A percentile compares a stretch with the other conserved stretches of the same genome.
Conservation (phyloP, 2,888 invertebrate species). For the Helleia helle region DNA sequence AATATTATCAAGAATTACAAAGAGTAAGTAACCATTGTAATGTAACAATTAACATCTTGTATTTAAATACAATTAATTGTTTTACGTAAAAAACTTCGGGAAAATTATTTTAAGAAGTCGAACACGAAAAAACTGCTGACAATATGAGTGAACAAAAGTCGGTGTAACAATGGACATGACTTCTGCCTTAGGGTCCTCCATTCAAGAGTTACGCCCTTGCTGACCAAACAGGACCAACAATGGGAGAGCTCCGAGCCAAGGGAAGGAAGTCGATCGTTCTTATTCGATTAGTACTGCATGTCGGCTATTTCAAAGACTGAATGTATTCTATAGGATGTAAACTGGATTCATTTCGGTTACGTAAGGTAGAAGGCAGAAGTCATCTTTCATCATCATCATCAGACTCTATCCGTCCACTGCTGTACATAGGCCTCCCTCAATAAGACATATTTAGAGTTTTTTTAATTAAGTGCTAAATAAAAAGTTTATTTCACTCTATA, state of each 20-base stretch:
- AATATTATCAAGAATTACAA: too few relatives aligned
- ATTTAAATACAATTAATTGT: too few relatives aligned
- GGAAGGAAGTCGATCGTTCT: constrained; percentile 59
- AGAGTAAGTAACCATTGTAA: too few relatives aligned
- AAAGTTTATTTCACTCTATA: too few relatives aligned
- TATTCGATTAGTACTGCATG: constrained; percentile 43
- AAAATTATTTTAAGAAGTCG: too few relatives aligned
- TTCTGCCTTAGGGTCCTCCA: constrained; percentile 13
- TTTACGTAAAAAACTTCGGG: too few relatives aligned
- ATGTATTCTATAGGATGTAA: constrained; percentile 1
- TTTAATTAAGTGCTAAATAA: too few relatives aligned
- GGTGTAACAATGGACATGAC: constrained; percentile 1
- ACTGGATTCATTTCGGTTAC: constrained; percentile 1
- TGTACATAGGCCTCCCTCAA: background rate
- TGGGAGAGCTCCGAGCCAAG: constrained; percentile 27
- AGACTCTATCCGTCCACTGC: too few relatives aligned
- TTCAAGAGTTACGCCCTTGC: constrained; percentile 31
- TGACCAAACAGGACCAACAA: constrained; percentile 23
- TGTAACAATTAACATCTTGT: too few relatives aligned
- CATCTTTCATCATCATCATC: too few relatives aligned
- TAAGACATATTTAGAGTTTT: too few relatives aligned
- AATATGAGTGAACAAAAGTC: background rate
- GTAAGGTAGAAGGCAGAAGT: too few relatives aligned
- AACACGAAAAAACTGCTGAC: constrained; percentile 2
- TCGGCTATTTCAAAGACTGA: constrained; percentile 14